Evolutionary conservation across 2,797 vertebrate genomes (phyloP).

Genomic region (Sebastes ruberrimus): DNA sequence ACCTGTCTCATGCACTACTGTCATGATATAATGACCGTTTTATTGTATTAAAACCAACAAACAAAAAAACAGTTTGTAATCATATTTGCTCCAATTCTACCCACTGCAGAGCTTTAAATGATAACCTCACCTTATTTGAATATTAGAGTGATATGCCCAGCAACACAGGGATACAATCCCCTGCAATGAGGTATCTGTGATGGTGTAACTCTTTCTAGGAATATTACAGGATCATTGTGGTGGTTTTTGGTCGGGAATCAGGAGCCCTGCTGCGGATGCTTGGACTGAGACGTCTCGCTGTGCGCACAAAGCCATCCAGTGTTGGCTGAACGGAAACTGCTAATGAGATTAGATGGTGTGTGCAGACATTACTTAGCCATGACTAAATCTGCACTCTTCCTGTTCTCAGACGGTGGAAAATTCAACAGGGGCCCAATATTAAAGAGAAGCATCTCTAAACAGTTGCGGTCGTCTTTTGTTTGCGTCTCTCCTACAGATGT

Average conservation of each 20-base stretch:
- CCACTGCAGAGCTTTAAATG: neutral
- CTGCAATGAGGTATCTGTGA: too few relatives aligned
- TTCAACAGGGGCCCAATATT: slow-evolving; percentile 81
- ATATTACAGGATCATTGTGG: slow-evolving; percentile 65
- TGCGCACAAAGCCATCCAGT: slow-evolving; percentile 92
- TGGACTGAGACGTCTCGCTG: slow-evolving; percentile 56
- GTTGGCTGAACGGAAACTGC: slow-evolving; percentile 93
- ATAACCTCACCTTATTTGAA: neutral
- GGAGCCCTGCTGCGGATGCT: slow-evolving; percentile 74
- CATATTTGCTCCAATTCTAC: too few relatives aligned
- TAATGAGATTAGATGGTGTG: slow-evolving; percentile 97
- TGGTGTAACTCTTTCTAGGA: slow-evolving; percentile 32
- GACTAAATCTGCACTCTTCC: slow-evolving; percentile 96
- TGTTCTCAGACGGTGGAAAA: slow-evolving; percentile 91
- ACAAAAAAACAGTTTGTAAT: too few relatives aligned
- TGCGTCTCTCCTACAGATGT: neutral
- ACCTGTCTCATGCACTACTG: too few relatives aligned
- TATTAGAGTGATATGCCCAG: neutral
- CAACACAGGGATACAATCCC: neutral
- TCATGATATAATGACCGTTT: too few relatives aligned
- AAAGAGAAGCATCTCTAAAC: slow-evolving; percentile 74
- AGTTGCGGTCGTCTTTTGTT: slow-evolving; percentile 1
- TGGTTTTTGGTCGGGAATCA: slow-evolving; percentile 59
- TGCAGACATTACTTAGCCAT: slow-evolving; percentile 96
- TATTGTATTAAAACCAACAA: too few relatives aligned